Evolutionary conservation across 1,140 invertebrate genomes (phyloP), one percentile per base, ranked within the genome.

Genomic region (Scylla paramamosain): DNA sequence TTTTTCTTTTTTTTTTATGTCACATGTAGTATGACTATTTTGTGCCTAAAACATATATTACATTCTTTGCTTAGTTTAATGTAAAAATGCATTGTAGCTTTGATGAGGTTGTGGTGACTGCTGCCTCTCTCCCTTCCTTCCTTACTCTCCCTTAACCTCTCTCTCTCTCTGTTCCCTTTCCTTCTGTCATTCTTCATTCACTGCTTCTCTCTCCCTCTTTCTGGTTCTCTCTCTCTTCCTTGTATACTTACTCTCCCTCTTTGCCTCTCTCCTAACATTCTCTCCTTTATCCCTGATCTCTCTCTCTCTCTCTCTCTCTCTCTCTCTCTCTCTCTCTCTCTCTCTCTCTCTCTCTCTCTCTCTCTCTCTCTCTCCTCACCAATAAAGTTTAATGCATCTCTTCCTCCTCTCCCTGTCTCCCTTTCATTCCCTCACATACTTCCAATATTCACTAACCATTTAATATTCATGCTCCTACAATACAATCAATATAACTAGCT

Each of bases 261-360:
- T 25, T 67, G 7, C 20, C 59, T 67, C 20, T 67, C 20, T 25
- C 20, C 59, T 67, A 6, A 52, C 14, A 52, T 52, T 67, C 59
- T 67, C 59, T 67, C 59, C 10, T 67, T 25, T 25, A 3, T 25
- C 20, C 20, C 20, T 25, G 3, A 0, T n/a, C 25, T 77, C 10
- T 77, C 67, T 77, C 67, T 77, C 67, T 77, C 67, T 77, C 67
- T 77, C 67, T 77, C 67, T 77, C 67, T 77, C 67, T 77, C 67
- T 77, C 59, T 67, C 59, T 67, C 59, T 67, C 59, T 67, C 59
- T 67, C 59, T 67, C 59, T 67, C 59, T 67, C 59, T 67, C 59
- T 67, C 59, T 67, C 59, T 67, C 59, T 67, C 59, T 67, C 59
- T 67, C 59, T 67, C 59, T 67, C 59, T 67, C 59, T 67, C 59